Percentiles rank a stretch among this genome's conserved stretches.
Conservation (phyloP, 2,888 invertebrate species). For the Blera fallax region DNA sequence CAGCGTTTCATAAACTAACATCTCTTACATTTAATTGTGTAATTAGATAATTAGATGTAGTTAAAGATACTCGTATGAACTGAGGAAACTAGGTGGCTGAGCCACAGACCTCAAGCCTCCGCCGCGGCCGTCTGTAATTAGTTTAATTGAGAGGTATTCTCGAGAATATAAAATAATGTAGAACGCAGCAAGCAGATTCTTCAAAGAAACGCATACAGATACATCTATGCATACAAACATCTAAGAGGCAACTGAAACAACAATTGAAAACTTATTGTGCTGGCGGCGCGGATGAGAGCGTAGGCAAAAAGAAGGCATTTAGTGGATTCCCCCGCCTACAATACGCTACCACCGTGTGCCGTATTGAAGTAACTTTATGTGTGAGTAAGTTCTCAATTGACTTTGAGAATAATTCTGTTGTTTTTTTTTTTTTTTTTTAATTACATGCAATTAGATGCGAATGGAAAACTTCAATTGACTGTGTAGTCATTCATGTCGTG, state of each 20-base stretch:
- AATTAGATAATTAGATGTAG: conserved; percentile 59
- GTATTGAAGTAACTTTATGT: neutral
- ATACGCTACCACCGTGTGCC: neutral
- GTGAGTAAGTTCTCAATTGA: conserved; percentile 17
- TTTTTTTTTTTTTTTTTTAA: conserved; percentile 10
- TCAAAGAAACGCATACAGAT: neutral
- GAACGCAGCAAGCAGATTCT: conserved; percentile 18
- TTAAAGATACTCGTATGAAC: conserved; percentile 26
- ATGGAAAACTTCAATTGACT: conserved; percentile 28
- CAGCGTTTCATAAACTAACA: neutral
- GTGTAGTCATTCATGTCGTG: conserved; percentile 15
- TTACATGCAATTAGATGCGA: conserved; percentile 32
- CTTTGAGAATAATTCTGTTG: conserved; percentile 13
- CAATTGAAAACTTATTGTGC: conserved; percentile 7
- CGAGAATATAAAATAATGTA: conserved; percentile 12
- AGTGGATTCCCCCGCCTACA: conserved; percentile 4
- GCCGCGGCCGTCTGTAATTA: conserved; percentile 10
- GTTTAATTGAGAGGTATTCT: conserved; percentile 39
- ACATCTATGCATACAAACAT: neutral
- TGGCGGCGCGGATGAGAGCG: neutral
- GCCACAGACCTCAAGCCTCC: neutral
- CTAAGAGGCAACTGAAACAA: conserved; percentile 25
- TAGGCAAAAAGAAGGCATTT: neutral
- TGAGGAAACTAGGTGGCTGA: conserved; percentile 5
- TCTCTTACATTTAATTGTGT: conserved; percentile 42